Base-by-base conservation (phyloP, 2,888 invertebrate genomes). In the Lapara coniferarum region DNA sequence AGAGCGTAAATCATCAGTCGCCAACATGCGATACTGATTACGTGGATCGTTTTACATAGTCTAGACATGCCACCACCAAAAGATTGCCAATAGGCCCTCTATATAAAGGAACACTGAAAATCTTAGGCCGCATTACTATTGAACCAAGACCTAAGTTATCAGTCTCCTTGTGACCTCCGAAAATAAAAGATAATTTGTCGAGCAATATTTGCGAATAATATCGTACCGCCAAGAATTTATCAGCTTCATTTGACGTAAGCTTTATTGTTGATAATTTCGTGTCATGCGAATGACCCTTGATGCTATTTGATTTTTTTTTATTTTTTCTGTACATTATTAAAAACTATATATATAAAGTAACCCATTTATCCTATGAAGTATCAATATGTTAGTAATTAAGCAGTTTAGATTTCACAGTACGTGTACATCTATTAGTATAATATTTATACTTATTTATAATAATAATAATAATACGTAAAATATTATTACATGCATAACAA, bases 171-270 rank as follows among this genome's bases (percentile, higher is more conserved):
- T 78, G 78, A 81, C 79, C 79, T 72, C 77, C 67, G 71, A 75
- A 75, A 80, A 76, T 73, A 77, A 70, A 72, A 72, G 78, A 79
- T 78, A 81, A 77, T 71, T 77, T 81, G 80, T 81, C 78, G 53
- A 71, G 49, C 73, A 46, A 72, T 77, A 77, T 70, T 80, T 75
- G 78, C 78, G 71, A 82, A 81, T 79, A 75, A 77, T 77, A 67
- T 70, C 63, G 58, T 69, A 66, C 10, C 56, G 69, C 69, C 71
- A 67, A 4, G 49, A 19, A 49, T 68, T 82, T 86, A 84, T 86
- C 82, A 72, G 70, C 72, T 59, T 16, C 70, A 67, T 66, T 77
- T 87, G 88, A 89, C 88, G 88, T 79, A 86, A 83, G 84, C 78
- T 67, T 68, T 77, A 75, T 80, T 77, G 78, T 80, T 71, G 79